A percentile compares a stretch with the other conserved stretches of the same genome.
phyloP scores from a whole-genome alignment of 1,140 invertebrate species.

The Zaprionus davidi region DNA sequence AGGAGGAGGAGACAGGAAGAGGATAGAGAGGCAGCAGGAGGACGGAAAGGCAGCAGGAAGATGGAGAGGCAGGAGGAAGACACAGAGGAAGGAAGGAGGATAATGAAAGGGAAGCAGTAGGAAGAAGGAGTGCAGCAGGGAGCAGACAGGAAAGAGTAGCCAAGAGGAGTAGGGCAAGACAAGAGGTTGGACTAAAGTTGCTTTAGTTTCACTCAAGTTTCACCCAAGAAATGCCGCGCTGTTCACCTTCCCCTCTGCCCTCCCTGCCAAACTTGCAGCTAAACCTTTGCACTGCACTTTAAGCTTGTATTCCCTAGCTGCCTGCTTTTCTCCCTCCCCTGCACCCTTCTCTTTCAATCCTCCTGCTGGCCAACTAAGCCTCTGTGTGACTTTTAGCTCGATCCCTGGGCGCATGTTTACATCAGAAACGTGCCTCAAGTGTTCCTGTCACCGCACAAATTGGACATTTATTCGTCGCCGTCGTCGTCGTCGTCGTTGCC shows the following conservation, averaged over 20 bases:
- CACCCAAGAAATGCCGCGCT: not conserved
- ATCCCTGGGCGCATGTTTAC: slow-evolving; percentile 77
- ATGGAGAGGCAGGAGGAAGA: not conserved
- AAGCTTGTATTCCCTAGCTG: slow-evolving; percentile 52
- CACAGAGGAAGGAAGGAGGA: not conserved
- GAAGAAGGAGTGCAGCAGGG: not conserved
- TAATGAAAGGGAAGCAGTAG: slow-evolving; percentile 6
- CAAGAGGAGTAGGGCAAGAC: not conserved
- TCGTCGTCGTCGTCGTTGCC: slow-evolving; percentile 26
- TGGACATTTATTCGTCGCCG: slow-evolving; percentile 74
- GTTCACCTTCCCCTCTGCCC: not conserved
- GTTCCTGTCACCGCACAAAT: slow-evolving; percentile 80
- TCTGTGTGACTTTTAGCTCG: slow-evolving; percentile 67
- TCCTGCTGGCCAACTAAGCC: slow-evolving; percentile 21
- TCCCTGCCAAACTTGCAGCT: not conserved
- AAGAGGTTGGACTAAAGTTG: not conserved
- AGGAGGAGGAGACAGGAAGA: not conserved
- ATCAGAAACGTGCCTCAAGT: slow-evolving; percentile 81
- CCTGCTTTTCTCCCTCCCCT: not conserved
- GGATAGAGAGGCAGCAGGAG: not conserved
- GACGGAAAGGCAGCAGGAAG: not conserved
- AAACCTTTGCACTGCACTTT: slow-evolving; percentile 60
- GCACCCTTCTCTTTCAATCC: not conserved
- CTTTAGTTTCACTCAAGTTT: slow-evolving; percentile 2
- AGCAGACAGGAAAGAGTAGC: too few relatives aligned